Conservation (phyloP, 2,888 invertebrate species). For the Idaea biselata region DNA sequence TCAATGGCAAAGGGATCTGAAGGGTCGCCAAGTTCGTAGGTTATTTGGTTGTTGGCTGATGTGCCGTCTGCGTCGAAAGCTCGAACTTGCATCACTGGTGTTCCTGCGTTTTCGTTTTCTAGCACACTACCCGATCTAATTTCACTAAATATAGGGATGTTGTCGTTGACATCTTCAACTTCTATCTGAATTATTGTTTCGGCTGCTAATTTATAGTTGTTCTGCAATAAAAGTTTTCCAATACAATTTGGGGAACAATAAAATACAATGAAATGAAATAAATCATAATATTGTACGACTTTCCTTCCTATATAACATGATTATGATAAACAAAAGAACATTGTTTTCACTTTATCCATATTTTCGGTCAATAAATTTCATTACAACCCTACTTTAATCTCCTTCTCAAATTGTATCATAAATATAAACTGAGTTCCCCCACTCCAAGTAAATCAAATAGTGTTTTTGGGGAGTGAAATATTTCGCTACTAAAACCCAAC, state of each 20-base stretch:
- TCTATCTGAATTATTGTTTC: slow-evolving; percentile 89
- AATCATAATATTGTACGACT: slow-evolving; percentile 5
- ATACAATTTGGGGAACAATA: background rate
- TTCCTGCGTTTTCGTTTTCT: slow-evolving; percentile 91
- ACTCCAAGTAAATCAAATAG: slow-evolving; percentile 1
- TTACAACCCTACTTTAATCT: background rate
- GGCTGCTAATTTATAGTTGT: slow-evolving; percentile 88
- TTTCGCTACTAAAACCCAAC: slow-evolving; percentile 7
- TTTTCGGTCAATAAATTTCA: background rate
- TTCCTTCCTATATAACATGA: background rate
- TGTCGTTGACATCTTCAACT: slow-evolving; percentile 94
- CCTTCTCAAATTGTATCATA: background rate
- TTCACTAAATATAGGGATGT: slow-evolving; percentile 92
- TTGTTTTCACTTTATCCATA: background rate
- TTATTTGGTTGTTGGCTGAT: slow-evolving; percentile 89
- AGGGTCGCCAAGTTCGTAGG: slow-evolving; percentile 86
- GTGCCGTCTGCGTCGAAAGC: slow-evolving; percentile 94
- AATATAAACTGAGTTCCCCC: background rate
- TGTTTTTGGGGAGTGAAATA: background rate
- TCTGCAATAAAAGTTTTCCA: slow-evolving; percentile 63
- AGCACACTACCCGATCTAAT: slow-evolving; percentile 89
- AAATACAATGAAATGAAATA: background rate
- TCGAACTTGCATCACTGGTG: slow-evolving; percentile 91
- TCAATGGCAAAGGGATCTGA: slow-evolving; percentile 91
- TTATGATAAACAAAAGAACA: slow-evolving; percentile 1